Evolutionary conservation across 2,888 invertebrate genomes (phyloP).

Genomic region (Caradrina kadenii): DNA sequence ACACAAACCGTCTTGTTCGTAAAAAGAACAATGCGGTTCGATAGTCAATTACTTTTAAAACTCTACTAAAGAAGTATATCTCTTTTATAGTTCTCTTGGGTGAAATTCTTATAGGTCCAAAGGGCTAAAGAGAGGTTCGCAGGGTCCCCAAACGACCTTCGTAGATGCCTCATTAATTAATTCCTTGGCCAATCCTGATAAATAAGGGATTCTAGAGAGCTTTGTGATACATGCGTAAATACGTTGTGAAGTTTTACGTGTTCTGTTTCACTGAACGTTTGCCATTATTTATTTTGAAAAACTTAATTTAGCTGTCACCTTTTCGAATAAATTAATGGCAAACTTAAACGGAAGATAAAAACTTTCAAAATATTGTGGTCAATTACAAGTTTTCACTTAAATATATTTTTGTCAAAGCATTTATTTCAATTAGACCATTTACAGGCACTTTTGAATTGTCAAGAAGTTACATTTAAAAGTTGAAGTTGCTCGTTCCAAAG

Average conservation of each 20-base stretch:
- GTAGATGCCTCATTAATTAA: conserved; percentile 80
- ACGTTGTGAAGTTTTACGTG: conserved; percentile 35
- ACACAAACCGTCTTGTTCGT: conserved; percentile 17
- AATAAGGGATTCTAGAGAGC: conserved; percentile 68
- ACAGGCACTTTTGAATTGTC: too few species aligned
- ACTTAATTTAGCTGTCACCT: too few species aligned
- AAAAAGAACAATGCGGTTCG: conserved; percentile 56
- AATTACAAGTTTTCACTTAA: too few species aligned
- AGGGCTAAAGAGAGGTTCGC: conserved; percentile 63
- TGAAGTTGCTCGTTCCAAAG: too few species aligned
- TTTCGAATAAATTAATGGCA: too few species aligned
- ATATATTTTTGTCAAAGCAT: too few species aligned
- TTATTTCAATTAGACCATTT: too few species aligned
- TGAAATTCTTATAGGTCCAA: conserved; percentile 66
- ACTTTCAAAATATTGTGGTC: too few species aligned
- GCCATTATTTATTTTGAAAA: neutral
- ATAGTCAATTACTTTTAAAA: conserved; percentile 79
- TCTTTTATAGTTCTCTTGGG: conserved; percentile 69
- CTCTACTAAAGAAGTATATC: conserved; percentile 69
- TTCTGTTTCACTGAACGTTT: conserved; percentile 34
- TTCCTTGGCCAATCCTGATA: conserved; percentile 78
- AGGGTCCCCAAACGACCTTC: conserved; percentile 71
- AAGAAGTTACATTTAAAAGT: too few species aligned
- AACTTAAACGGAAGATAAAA: too few species aligned
- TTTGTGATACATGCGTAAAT: conserved; percentile 53